phyloP scores from a whole-genome alignment of 2,888 invertebrate genomes.

The Drosophila barbarae region DNA sequence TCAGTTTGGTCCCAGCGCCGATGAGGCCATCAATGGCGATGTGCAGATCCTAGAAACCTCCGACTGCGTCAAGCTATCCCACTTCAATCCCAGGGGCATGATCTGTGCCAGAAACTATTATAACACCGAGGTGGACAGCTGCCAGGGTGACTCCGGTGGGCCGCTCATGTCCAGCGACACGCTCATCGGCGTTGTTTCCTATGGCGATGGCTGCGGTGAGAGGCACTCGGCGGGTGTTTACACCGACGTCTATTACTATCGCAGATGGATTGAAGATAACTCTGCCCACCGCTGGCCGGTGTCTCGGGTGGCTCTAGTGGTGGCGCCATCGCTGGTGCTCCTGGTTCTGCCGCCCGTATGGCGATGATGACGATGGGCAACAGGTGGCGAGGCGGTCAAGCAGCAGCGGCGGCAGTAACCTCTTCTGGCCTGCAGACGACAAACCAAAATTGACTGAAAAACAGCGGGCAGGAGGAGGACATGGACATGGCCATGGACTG shows the following conservation, averaged over 20 bases:
- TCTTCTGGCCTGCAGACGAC: constrained; percentile 48
- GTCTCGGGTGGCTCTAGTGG: background rate
- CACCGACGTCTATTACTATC: constrained; percentile 52
- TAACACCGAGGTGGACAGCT: constrained; percentile 54
- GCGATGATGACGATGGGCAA: background rate
- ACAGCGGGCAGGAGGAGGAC: constrained; percentile 15
- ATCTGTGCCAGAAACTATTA: constrained; percentile 55
- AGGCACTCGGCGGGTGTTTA: constrained; percentile 48
- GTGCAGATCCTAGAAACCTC: constrained; percentile 31
- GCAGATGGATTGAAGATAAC: constrained; percentile 51
- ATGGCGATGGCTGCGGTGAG: constrained; percentile 56
- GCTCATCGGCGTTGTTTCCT: constrained; percentile 64
- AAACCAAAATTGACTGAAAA: constrained; percentile 58
- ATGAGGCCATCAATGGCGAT: constrained; percentile 57
- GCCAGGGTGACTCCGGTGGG: constrained; percentile 70
- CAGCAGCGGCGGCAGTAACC: background rate
- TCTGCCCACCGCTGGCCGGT: background rate
- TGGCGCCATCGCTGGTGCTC: no score
- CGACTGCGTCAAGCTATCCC: constrained; percentile 25
- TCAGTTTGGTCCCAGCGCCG: constrained; percentile 57
- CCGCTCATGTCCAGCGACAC: constrained; percentile 53
- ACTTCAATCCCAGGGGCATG: constrained; percentile 37
- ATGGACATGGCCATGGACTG: background rate
- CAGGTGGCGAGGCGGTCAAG: constrained; percentile 5
- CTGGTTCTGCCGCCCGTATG: background rate